Conservation (phyloP, 2,113 vertebrate genomes). For the Apteryx mantelli region DNA sequence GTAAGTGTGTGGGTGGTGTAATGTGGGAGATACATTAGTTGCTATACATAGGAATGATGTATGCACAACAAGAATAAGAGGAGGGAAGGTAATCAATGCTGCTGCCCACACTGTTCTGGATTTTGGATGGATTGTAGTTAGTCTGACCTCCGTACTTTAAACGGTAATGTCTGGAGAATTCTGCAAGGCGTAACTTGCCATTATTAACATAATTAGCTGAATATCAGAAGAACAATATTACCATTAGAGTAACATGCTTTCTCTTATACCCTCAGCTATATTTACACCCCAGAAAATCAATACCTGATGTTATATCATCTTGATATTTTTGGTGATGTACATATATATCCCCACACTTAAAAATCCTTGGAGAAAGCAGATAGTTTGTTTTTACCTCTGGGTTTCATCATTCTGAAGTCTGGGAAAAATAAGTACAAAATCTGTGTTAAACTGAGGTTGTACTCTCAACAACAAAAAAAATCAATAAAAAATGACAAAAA, state of each 20-base stretch:
- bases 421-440: conserved; percentile 51
- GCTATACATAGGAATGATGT: conserved; percentile 47
- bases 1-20: conserved; percentile 9
- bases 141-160: neutral
- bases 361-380: neutral
- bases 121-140: neutral
- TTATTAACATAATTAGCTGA: neutral
- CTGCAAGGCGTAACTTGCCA: neutral
- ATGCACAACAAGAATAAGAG: conserved; percentile 23
- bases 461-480: conserved; percentile 60
- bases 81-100: conserved; percentile 2
- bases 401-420: conserved; percentile 8
- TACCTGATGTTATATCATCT: neutral
- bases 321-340: conserved; percentile 15
- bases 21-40: conserved; percentile 42
- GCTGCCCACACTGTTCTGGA: neutral
- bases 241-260: neutral
- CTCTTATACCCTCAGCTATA: neutral
- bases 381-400: conserved; percentile 20
- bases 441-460: conserved; percentile 54
- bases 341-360: neutral
- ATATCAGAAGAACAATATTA: neutral
- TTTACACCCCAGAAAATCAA: neutral
- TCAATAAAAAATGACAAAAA: conserved; percentile 62
- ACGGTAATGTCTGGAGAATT: conserved; percentile 9